Evolutionary conservation across 30 jellyfish, hydroid and myxozoan species (phyloP), one percentile per base, ranked within the genome.

Genomic region (Chrysaora quinquecirrha): DNA sequence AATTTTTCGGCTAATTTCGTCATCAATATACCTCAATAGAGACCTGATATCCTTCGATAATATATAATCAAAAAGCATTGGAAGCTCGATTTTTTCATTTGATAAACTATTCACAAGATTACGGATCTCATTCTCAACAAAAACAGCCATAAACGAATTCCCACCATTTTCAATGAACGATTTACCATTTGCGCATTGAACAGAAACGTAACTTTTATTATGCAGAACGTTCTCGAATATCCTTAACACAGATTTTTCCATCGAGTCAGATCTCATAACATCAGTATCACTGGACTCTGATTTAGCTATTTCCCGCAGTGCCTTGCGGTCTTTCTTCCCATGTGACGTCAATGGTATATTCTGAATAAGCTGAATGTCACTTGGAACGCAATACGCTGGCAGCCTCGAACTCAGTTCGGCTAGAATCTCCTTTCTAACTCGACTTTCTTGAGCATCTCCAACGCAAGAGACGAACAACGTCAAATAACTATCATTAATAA

Each of bases 91-190:
- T 7, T 64, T 18, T 18, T 12, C 47, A 34, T 21, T 20, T 4
- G 46, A 14, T 6, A 23, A 14, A 0, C 19, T 19, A 2, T 22
- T 48, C 24, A 86, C 3, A n/a, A 23, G 66, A 1, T 65, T 78
- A 0, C 67, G 30, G 32, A 94, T 19, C 46, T 73, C 73, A 48
- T 83, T 87, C 54, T 54, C 91, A 14, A 94, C 64, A 72, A 30
- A 87, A 23, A 80, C 83, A 24, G 97, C 97, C 20, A 78, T 63
- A 24, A 94, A 82, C n/a, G 99, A 94, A 50, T 82, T 71, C 28
- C 99, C 99, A 6, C 99, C 99, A 22, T 48, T 66, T 46, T 61
- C 88, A 27, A 80, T 48, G 62, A 94, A 94, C 20, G 33, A 30
- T 18, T 22, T 43, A 21, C 62, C 30, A 4, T 4, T 18, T 0